Evolutionary conservation across 2,113 vertebrate genomes (phyloP), one percentile per base, ranked within the genome.

Genomic region (Asarcornis scutulata): DNA sequence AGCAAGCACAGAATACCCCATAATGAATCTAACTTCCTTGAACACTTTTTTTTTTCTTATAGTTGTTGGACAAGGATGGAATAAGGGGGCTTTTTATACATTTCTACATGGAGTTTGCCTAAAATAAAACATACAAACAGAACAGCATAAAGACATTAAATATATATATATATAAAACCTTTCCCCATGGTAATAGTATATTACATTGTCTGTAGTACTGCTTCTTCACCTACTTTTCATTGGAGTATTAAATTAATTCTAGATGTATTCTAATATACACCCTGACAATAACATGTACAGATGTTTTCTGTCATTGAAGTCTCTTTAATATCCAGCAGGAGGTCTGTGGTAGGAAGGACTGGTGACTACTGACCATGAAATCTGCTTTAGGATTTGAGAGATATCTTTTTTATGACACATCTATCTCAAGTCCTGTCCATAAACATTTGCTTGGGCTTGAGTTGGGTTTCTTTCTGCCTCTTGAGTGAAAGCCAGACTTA

Each of bases 201-300:
- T 67, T 68, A 31, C 4, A 29, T 31, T 32, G 2, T 31, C 15
- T 58, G 20, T 76, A 56, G 55, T 36, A 58, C 6, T 60, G 13
- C 1, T 38, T 48, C 90, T 74, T 83, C 27, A 55, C 34, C 60
- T 74, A 75, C 38, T 75, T 31, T 40, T 90, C 40, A 83, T 64
- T 11, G 38, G 60, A 86, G 11, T 6, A 36, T 52, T 67, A 23
- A 34, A 6, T 88, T 84, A 55, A 46, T 72, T 86, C 58, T 72
- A 9, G 34, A 23, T 58, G 7, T 86, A 11, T 42, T 86, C 34
- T 56, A 42, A 29, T 32, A 60, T 46, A 60, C 8, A 38, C 20
- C 15, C 26, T 0, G 0, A 66, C 36, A 52, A 55, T 25, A 18
- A 18, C 14, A 86, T 32, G 4, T 27, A 13, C 26, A 34, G 12